phyloP scores from a whole-genome alignment of 37 sponge, comb jelly and placozoan genomes.

The Axinella damicornis region DNA sequence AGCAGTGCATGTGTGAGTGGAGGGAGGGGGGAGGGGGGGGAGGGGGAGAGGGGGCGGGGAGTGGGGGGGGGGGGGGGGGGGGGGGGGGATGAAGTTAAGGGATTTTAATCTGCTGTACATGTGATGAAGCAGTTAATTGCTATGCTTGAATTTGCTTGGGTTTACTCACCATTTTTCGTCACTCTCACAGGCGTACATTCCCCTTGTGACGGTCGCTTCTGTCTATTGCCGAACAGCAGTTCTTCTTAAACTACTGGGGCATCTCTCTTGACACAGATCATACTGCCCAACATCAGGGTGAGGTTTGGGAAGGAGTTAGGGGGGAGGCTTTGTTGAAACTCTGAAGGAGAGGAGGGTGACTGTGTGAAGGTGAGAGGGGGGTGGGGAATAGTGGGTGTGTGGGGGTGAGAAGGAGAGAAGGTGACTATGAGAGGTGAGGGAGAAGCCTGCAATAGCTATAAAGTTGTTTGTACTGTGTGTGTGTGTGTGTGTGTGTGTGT shows the following conservation, averaged over 20 bases:
- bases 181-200: slow-evolving; percentile 74
- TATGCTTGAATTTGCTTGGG: background rate
- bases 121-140: background rate
- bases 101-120: background rate
- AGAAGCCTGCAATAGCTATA: no score
- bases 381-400: no score
- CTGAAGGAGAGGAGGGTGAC: no score
- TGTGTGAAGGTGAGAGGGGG: slow-evolving; percentile 64
- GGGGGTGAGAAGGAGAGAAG: no score
- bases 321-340: no score
- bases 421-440: no score
- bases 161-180: background rate
- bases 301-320: no score
- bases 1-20: slow-evolving; percentile 55
- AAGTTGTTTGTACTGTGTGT: no score
- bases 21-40: background rate
- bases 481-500: no score
- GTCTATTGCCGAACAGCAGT: slow-evolving; percentile 86
- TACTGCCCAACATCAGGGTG: slow-evolving; percentile 88
- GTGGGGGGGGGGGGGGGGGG: background rate
- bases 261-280: slow-evolving; percentile 72
- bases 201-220: slow-evolving; percentile 94
- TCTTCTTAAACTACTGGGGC: slow-evolving; percentile 95
- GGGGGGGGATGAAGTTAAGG: background rate
- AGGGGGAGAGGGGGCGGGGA: background rate